Evolutionary conservation across 2,888 invertebrate genomes (phyloP).

Genomic region (Chymomyza amoena): DNA sequence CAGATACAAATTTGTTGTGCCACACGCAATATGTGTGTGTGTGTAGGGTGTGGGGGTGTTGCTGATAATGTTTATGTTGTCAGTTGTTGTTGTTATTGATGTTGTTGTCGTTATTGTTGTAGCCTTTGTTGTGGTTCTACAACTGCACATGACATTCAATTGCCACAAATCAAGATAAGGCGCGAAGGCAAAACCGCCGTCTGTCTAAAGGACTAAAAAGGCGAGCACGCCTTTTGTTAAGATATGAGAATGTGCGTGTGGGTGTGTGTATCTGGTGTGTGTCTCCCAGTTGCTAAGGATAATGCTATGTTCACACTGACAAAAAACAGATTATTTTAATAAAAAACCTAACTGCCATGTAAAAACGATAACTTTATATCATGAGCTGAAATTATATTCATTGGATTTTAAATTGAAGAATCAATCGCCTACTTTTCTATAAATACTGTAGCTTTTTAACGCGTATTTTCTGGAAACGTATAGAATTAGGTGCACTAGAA

Average conservation of each 20-base stretch:
- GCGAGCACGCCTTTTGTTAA: conserved; percentile 1
- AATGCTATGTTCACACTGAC: too few relatives aligned
- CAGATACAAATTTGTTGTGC: conserved; percentile 23
- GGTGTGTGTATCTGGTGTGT: conserved; percentile 14
- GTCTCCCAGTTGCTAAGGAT: neutral
- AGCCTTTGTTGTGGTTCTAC: conserved; percentile 46
- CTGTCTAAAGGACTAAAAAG: neutral
- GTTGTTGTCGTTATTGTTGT: conserved; percentile 6
- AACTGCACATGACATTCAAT: conserved; percentile 65
- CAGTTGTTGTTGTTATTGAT: conserved; percentile 35
- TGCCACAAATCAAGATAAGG: conserved; percentile 67
- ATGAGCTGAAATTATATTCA: too few relatives aligned
- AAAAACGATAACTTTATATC: too few relatives aligned
- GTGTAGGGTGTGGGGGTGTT: conserved; percentile 46
- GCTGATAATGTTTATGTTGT: conserved; percentile 61
- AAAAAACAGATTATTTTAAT: too few relatives aligned
- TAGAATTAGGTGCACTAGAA: too few relatives aligned
- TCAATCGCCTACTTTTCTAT: too few relatives aligned
- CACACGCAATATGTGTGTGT: conserved; percentile 23
- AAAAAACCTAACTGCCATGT: too few relatives aligned
- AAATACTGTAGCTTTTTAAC: too few relatives aligned
- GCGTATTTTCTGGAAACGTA: too few relatives aligned
- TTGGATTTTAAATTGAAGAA: too few relatives aligned
- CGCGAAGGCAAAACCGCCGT: neutral
- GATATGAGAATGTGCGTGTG: neutral